Conservation (phyloP, 1,140 invertebrate species). For the Neuroterus valhalla region DNA sequence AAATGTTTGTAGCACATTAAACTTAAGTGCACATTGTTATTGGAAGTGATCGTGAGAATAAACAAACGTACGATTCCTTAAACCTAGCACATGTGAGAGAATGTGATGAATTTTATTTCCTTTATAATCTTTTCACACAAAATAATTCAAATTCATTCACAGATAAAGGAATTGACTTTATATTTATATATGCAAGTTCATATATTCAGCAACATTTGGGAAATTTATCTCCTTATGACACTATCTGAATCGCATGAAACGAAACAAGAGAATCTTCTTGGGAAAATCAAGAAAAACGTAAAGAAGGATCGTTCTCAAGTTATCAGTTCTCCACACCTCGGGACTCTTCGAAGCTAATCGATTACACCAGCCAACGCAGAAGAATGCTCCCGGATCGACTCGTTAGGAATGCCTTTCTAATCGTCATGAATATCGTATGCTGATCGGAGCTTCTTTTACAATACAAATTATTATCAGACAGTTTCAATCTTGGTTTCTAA, state of each 20-base stretch:
- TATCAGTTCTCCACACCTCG: slow-evolving; percentile 52
- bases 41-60: slow-evolving; percentile 1
- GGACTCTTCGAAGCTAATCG: slow-evolving; percentile 52
- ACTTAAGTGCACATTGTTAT: slow-evolving; percentile 1
- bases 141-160: slow-evolving; percentile 44
- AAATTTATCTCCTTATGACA: slow-evolving; percentile 48
- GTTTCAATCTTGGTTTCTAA: background rate
- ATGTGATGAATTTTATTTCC: background rate
- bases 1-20: background rate
- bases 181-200: slow-evolving; percentile 46
- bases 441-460: slow-evolving; percentile 5
- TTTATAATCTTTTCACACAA: slow-evolving; percentile 23
- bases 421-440: slow-evolving; percentile 25
- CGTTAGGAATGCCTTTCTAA: slow-evolving; percentile 46
- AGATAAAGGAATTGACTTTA: slow-evolving; percentile 49
- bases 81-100: background rate
- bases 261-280: slow-evolving; percentile 45
- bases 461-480: background rate
- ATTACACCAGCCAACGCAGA: slow-evolving; percentile 39
- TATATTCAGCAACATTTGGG: slow-evolving; percentile 40
- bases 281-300: slow-evolving; percentile 48
- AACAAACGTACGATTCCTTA: background rate
- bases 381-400: slow-evolving; percentile 47
- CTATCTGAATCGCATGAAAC: background rate
- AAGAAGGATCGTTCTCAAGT: slow-evolving; percentile 44